phyloP scores from a whole-genome alignment of 2,888 invertebrate species.

The Trimorus sp. region DNA sequence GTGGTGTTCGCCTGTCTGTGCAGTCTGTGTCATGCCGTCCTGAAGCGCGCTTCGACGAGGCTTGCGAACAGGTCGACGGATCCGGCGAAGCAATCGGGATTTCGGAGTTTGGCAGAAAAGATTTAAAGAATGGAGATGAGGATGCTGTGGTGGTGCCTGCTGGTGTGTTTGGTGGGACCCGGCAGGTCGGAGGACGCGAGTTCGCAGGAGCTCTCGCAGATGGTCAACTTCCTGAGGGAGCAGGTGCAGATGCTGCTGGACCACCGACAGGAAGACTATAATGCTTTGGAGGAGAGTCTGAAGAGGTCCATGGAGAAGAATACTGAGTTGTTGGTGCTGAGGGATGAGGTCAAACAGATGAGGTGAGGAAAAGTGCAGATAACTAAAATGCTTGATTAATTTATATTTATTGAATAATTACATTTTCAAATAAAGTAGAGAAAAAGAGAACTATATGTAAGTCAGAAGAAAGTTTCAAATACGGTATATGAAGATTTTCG shows the following conservation, averaged over 20 bases:
- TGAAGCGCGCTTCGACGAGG: too few relatives aligned
- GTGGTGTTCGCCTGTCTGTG: slow-evolving; percentile 5
- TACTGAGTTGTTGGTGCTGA: slow-evolving; percentile 82
- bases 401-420: too few relatives aligned
- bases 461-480: too few relatives aligned
- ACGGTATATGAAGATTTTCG: too few relatives aligned
- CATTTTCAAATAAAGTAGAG: too few relatives aligned
- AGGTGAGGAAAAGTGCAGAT: slow-evolving; percentile 83
- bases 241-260: slow-evolving; percentile 83
- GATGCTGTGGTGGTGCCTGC: slow-evolving; percentile 30
- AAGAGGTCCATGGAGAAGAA: slow-evolving; percentile 83
- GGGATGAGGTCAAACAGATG: slow-evolving; percentile 82
- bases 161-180: slow-evolving; percentile 39
- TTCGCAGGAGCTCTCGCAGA: slow-evolving; percentile 78
- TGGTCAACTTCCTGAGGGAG: slow-evolving; percentile 82
- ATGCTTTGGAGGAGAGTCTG: slow-evolving; percentile 83
- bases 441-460: too few relatives aligned
- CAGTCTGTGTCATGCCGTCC: too few relatives aligned
- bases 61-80: too few relatives aligned
- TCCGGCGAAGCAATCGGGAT: too few relatives aligned
- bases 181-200: slow-evolving; percentile 32
- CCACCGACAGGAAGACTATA: slow-evolving; percentile 83
- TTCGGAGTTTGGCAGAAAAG: too few relatives aligned
- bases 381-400: too few relatives aligned
- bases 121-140: not conserved